These are phyloP conservation scores for Dipodomys ordii DNA, from an alignment of 2,113 vertebrate genomes.

Conservation along the genomic window DNA sequence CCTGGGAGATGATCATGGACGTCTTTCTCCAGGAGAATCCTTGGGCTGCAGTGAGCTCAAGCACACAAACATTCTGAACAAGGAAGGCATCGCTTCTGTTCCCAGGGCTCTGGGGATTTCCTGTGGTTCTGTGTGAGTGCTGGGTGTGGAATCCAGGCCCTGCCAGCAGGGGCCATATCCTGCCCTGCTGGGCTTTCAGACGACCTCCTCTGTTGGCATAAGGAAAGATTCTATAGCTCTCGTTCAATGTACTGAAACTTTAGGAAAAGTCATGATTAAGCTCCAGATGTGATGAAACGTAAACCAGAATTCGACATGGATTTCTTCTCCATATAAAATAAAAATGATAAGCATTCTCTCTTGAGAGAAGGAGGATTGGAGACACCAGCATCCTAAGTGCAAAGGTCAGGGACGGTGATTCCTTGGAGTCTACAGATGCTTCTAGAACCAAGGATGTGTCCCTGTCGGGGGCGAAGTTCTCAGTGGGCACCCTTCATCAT, in stretches of 20 bases:
- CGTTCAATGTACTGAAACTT: not conserved
- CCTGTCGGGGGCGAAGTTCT: not conserved
- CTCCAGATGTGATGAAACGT: not conserved
- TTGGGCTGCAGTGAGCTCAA: not conserved
- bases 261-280: not conserved
- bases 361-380: not conserved
- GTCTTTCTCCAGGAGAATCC: not conserved
- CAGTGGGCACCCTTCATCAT: not conserved
- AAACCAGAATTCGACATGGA: not conserved
- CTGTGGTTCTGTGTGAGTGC: not conserved
- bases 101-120: not conserved
- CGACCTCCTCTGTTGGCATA: not conserved
- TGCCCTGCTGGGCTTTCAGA: not conserved
- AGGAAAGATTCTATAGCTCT: not conserved
- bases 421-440: not conserved
- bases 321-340: constrained; percentile 13
- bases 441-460: not conserved
- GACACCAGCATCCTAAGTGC: not conserved
- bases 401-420: no score
- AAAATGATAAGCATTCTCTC: not conserved
- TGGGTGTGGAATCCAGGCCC: not conserved
- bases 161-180: not conserved
- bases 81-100: not conserved
- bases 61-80: not conserved
- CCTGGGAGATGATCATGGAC: not conserved